phyloP scores from a whole-genome alignment of 2,113 vertebrate species.

The Uria aalge region DNA sequence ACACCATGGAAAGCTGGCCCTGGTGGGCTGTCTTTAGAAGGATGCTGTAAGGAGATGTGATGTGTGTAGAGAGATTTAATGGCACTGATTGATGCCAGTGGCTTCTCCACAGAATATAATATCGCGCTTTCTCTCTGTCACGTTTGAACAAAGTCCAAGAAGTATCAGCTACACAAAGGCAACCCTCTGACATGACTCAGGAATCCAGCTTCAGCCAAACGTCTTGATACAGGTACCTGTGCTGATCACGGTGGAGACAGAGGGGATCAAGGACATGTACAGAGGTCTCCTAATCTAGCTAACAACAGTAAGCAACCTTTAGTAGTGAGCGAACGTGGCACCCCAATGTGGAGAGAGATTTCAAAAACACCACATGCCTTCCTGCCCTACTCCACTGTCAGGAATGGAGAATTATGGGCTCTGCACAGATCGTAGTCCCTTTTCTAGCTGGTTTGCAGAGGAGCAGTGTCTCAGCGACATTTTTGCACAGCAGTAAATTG shows the following conservation, averaged over 20 bases:
- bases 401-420: not conserved
- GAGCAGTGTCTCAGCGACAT: not conserved
- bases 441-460: not conserved
- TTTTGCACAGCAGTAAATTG: not conserved
- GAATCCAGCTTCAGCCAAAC: not conserved
- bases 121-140: not conserved
- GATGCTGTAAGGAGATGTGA: not conserved
- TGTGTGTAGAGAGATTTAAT: not conserved
- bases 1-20: not conserved
- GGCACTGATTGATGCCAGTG: too few relatives aligned
- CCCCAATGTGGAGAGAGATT: not conserved
- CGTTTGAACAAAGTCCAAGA: not conserved
- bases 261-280: not conserved
- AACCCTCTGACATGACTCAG: not conserved
- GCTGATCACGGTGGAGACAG: not conserved
- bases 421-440: not conserved
- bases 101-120: not conserved
- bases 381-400: not conserved
- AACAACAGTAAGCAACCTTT: not conserved
- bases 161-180: not conserved
- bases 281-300: not conserved
- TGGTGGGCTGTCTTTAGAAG: too few relatives aligned
- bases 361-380: not conserved
- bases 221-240: not conserved
- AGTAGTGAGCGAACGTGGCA: accelerated